Base-by-base conservation (phyloP, 2,113 vertebrate genomes). In the Ctenomys sociabilis region DNA sequence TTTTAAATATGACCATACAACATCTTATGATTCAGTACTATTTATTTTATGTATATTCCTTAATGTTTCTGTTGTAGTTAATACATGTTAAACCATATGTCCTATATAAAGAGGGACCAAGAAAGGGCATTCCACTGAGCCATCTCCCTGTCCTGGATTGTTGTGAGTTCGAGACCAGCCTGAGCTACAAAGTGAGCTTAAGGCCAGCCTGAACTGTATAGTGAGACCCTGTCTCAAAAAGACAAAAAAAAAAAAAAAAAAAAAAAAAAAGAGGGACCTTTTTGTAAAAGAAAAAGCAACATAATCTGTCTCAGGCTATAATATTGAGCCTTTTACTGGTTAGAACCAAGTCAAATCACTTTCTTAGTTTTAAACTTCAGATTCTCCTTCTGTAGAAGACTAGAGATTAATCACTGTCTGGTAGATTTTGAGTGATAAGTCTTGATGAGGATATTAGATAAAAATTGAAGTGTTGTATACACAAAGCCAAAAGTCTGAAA, bases 31-130 rank as follows among this genome's bases (percentile, higher is more conserved):
- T 98, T 97, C 94, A 91, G 94, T 97, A 96, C 95, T 94, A 96
- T 97, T 97, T 98, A 96, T 92, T 96, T 96, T 98, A 97, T 98
- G 97, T 98, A 96, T 98, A 97, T 98, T 98, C 93, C 37, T 96
- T n/a, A 93, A 96, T 97, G 95, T 97, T 98, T 96, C 96, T 97
- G 95, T 97, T 97, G 97, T 86, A 97, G 97, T 98, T 96, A 95
- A 73, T 88, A 37, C 21, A 68, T 1, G 8, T 64, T 87, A 75
- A 93, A 81, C 35, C 16, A 9, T 26, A 35, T 11, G 28, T 91
- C 28, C 21, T 86, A 3, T 72, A 54, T 87, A 70, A 37, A 28
- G 10, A 92, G 40, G 21, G 9, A 7, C 24, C 40, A n/a, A n/a
- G n/a, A n/a, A n/a, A n/a, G n/a, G n/a, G n/a, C n/a, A n/a, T n/a